A percentile compares a stretch with the other conserved stretches of the same genome.
These are phyloP conservation scores for Cryptus viduatorius DNA, from an alignment of 2,888 invertebrate genomes.

Conservation along the genomic window DNA sequence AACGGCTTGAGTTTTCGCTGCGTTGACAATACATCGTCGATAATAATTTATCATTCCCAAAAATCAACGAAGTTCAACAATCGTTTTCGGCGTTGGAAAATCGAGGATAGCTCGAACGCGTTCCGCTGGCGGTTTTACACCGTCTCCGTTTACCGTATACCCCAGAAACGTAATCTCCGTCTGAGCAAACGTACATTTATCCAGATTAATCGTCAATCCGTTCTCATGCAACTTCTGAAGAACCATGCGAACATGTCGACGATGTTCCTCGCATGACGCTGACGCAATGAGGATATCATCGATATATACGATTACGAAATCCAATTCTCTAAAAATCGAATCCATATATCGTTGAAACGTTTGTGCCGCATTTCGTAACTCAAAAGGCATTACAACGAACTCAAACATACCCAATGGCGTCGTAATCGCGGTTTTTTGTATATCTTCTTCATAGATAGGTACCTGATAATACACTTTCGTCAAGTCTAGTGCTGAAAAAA, in stretches of 20 bases:
- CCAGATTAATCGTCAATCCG: too few species aligned
- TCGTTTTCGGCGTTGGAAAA: not conserved
- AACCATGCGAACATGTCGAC: too few species aligned
- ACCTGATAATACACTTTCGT: not conserved
- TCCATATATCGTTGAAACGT: not conserved
- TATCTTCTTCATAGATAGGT: not conserved
- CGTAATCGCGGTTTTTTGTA: not conserved
- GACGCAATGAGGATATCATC: not conserved
- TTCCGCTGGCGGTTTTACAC: not conserved
- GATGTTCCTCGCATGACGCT: too few species aligned
- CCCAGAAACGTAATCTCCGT: not conserved
- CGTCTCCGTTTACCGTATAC: not conserved
- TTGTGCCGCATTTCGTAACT: not conserved
- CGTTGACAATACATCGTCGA: not conserved
- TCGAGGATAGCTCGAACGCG: not conserved
- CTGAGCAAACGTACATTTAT: too few species aligned
- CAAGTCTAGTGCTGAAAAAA: not conserved
- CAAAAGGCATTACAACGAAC: not conserved
- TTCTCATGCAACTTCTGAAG: too few species aligned
- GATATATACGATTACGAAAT: not conserved
- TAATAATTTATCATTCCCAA: not conserved
- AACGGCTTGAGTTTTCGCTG: not conserved
- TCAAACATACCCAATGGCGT: not conserved
- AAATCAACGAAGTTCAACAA: not conserved
- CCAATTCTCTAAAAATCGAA: not conserved